Base-by-base conservation (phyloP, 2,797 vertebrate genomes). In the Rhodeus uyekii region DNA sequence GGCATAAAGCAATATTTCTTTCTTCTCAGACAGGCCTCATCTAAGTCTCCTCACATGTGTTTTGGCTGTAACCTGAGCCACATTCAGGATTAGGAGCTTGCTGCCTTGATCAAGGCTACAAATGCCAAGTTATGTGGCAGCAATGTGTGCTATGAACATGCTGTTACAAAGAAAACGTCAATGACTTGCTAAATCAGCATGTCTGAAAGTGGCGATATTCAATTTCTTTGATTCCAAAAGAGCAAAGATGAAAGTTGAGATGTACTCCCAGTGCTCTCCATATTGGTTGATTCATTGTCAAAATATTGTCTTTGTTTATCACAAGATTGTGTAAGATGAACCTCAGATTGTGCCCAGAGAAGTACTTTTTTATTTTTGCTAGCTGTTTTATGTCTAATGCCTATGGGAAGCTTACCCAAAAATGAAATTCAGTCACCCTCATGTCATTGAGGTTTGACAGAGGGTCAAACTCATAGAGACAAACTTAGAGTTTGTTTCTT, bases 61-160 rank as follows among this genome's bases (percentile, higher is more conserved):
- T 84, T 32, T 53, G 81, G 36, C 86, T 86, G 80, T 84, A 87
- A 87, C 85, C 1, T 5, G 64, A 84, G 12, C 63, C 39, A 38
- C 73, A 1, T 8, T 63, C 75, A 78, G 74, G 71, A 81, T 76
- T 76, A 80, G 22, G 27, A 19, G 63, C 39, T 50, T 65, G 39
- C 14, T 27, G 76, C 46, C 58, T 27, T 24, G 82, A 67, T 74
- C 78, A 77, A 29, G 78, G 81, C 58, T 58, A 86, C 60, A 44
- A 74, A 75, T 77, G 42, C 72, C 18, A 44, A 22, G 76, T 42
- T n/a, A 76, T 81, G 32, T 61, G 48, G 39, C 73, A 69, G 80
- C 24, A 14, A 65, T 29, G 34, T 74, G 44, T 53, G 71, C 67
- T 22, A 22, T 32, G 14, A n/a, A 48, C 46, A 75, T 46, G 50